phyloP scores from a whole-genome alignment of 1,140 invertebrate genomes.

The Nilaparvata lugens region DNA sequence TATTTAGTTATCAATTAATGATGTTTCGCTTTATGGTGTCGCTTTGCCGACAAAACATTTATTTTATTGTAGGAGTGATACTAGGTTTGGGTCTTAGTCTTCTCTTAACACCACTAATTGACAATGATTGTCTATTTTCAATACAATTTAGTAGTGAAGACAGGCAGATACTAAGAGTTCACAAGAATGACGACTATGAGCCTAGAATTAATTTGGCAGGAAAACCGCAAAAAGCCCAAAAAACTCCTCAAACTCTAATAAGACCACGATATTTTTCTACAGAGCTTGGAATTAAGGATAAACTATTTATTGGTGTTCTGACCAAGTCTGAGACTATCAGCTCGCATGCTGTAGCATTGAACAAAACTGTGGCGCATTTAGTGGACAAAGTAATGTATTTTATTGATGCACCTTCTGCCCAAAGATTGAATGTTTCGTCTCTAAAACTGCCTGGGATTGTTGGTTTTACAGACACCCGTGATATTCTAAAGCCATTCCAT shows the following conservation, averaged over 20 bases:
- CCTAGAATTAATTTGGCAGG: conserved; percentile 44
- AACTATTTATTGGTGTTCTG: conserved; percentile 77
- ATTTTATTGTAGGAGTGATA: conserved; percentile 19
- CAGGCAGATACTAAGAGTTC: neutral
- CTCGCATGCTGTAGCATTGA: conserved; percentile 60
- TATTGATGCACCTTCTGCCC: conserved; percentile 57
- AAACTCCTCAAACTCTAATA: conserved; percentile 44
- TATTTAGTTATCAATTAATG: neutral
- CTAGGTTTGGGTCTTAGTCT: conserved; percentile 34
- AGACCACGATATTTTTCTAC: conserved; percentile 86
- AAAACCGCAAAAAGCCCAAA: conserved; percentile 42
- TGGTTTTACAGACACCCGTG: conserved; percentile 66
- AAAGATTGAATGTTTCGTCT: conserved; percentile 50
- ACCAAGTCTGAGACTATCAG: conserved; percentile 61
- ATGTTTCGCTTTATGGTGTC: conserved; percentile 16
- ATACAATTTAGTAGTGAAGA: conserved; percentile 1
- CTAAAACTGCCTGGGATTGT: conserved; percentile 58
- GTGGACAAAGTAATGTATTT: conserved; percentile 69
- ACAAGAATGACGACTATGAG: conserved; percentile 40
- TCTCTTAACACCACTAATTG: conserved; percentile 29
- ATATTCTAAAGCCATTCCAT: conserved; percentile 67
- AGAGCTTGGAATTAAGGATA: conserved; percentile 82
- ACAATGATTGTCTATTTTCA: conserved; percentile 23
- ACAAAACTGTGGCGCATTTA: conserved; percentile 67
- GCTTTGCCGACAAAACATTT: conserved; percentile 22